phyloP scores from a whole-genome alignment of 2,888 invertebrate genomes.

The Folsomia candida region DNA sequence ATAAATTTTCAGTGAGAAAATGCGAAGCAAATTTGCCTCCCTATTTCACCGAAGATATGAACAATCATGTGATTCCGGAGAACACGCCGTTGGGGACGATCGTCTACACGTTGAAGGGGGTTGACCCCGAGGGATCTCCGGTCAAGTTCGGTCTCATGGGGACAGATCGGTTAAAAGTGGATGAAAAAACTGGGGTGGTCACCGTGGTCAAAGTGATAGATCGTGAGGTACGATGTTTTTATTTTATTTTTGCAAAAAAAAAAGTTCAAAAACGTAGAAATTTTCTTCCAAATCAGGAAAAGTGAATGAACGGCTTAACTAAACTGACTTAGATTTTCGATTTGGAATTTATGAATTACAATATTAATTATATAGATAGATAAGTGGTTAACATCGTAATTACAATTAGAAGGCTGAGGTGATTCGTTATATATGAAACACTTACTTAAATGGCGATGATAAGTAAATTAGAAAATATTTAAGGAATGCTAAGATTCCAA shows the following conservation, averaged over 20 bases:
- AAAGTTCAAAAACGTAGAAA: no score
- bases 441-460: no score
- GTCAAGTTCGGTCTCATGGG: constrained; percentile 65
- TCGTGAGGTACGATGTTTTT: constrained; percentile 65
- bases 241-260: neutral
- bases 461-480: neutral
- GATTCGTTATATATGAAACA: no score
- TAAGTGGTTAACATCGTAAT: no score
- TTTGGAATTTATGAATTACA: no score
- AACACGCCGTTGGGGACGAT: constrained; percentile 73
- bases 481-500: constrained; percentile 37
- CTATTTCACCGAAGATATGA: constrained; percentile 71
- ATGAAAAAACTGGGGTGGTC: constrained; percentile 74
- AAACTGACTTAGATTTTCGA: no score
- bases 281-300: no score
- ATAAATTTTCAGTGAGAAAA: no score
- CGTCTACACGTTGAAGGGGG: constrained; percentile 74
- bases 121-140: constrained; percentile 76
- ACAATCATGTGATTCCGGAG: constrained; percentile 74
- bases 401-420: no score
- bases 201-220: constrained; percentile 75
- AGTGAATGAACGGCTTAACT: no score
- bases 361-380: no score
- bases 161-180: constrained; percentile 76
- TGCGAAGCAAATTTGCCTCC: no score